Conservation (phyloP, 2,113 vertebrate species). For the Daubentonia madagascariensis region DNA sequence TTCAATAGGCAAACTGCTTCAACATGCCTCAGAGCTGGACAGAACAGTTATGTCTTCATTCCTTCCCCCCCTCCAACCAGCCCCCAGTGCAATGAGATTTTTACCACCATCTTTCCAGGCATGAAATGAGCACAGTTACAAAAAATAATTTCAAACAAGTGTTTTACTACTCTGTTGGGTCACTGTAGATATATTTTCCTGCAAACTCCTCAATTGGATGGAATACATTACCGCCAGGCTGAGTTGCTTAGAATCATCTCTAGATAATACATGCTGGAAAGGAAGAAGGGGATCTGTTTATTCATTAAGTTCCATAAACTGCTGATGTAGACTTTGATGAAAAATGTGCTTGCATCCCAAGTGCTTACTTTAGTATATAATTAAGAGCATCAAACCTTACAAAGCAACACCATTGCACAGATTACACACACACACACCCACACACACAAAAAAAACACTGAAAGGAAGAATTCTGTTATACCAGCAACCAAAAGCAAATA, state of each 20-base stretch:
- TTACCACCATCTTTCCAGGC: conserved; percentile 78
- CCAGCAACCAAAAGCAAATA: conserved; percentile 51
- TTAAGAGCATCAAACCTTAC: not conserved
- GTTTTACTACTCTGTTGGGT: conserved; percentile 71
- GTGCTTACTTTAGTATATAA: conserved; percentile 50
- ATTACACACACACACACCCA: not conserved
- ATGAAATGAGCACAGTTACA: conserved; percentile 80
- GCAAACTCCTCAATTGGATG: conserved; percentile 38
- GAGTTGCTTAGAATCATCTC: conserved; percentile 59
- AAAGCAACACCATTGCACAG: not conserved
- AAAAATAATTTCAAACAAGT: conserved; percentile 78
- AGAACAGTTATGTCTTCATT: conserved; percentile 94
- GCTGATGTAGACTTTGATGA: not conserved
- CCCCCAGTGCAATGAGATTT: conserved; percentile 77
- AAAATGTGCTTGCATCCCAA: not conserved
- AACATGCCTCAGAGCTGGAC: conserved; percentile 91
- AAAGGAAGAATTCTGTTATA: conserved; percentile 22
- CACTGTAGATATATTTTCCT: conserved; percentile 59
- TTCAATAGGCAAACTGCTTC: conserved; percentile 95
- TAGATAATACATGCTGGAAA: conserved; percentile 46
- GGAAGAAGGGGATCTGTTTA: not conserved
- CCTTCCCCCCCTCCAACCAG: conserved; percentile 63
- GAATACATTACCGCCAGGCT: conserved; percentile 33
- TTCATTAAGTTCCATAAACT: conserved; percentile 58
- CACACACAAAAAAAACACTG: not conserved